Conservation (phyloP, 2,888 invertebrate species). For the Pachydiplax longipennis region DNA sequence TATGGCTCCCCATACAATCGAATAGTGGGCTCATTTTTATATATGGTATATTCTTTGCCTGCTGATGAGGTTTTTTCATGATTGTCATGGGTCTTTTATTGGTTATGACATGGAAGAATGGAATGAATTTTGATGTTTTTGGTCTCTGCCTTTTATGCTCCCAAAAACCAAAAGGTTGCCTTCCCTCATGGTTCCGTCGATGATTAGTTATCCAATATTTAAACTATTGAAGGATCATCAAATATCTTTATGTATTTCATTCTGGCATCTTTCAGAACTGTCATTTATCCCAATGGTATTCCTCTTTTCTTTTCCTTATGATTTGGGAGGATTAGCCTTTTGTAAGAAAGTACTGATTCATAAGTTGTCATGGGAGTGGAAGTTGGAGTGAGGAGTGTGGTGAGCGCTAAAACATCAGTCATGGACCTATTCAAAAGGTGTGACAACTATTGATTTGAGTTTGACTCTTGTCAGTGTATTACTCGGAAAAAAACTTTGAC, state of each 20-base stretch:
- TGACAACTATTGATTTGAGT: neutral
- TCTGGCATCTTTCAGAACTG: neutral
- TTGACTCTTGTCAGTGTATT: conserved; percentile 27
- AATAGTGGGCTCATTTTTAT: conserved; percentile 38
- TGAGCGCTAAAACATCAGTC: neutral
- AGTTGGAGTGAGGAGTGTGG: conserved; percentile 5
- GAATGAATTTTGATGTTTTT: neutral
- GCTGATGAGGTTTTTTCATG: conserved; percentile 21
- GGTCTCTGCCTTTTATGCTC: conserved; percentile 1
- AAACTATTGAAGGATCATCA: neutral
- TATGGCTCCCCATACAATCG: neutral
- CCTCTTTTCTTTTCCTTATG: neutral
- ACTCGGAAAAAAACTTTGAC: neutral
- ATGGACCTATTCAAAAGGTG: neutral
- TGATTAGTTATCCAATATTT: neutral
- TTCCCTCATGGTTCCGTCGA: neutral
- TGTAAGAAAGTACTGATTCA: neutral
- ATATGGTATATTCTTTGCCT: conserved; percentile 2
- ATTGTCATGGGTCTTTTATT: neutral
- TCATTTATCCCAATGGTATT: neutral
- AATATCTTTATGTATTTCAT: neutral
- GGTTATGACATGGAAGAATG: neutral
- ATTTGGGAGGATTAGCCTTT: neutral
- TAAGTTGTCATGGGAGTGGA: neutral
- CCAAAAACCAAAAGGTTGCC: conserved; percentile 4